Conservation (phyloP, 2,113 vertebrate genomes). For the Thamnaconus septentrionalis region DNA sequence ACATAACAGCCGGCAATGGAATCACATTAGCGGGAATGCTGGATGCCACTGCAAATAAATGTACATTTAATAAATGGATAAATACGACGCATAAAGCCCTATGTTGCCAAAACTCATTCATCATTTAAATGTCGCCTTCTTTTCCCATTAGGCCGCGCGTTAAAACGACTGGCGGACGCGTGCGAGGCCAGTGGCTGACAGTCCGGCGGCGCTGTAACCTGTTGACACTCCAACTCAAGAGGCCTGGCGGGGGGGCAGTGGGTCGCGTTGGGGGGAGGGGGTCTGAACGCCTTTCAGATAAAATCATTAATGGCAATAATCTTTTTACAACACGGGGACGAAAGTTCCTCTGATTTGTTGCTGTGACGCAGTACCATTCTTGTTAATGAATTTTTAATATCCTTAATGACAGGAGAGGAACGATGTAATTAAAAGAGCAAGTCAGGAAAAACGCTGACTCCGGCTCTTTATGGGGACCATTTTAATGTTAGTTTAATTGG, state of each 20-base stretch:
- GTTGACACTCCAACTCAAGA: constrained; percentile 64
- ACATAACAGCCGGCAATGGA: constrained; percentile 76
- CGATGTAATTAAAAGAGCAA: constrained; percentile 99
- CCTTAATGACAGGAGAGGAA: constrained; percentile 99
- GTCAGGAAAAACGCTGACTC: constrained; percentile 99
- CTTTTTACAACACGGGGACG: constrained; percentile 84
- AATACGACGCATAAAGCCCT: constrained; percentile 70
- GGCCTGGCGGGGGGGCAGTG: constrained; percentile 18
- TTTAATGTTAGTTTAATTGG: constrained; percentile 99
- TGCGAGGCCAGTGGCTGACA: constrained; percentile 54
- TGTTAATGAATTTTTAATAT: constrained; percentile 99
- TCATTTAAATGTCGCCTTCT: constrained; percentile 67
- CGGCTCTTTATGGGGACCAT: constrained; percentile 99
- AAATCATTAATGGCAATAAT: constrained; percentile 74
- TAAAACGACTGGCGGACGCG: constrained; percentile 63
- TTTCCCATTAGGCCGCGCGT: constrained; percentile 65
- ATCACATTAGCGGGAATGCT: constrained; percentile 73
- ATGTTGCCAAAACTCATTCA: constrained; percentile 65
- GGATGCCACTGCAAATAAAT: constrained; percentile 73
- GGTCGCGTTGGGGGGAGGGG: not conserved
- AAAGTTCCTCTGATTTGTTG: constrained; percentile 95
- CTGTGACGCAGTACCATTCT: constrained; percentile 89
- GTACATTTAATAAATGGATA: constrained; percentile 77
- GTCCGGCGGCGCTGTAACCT: constrained; percentile 58
- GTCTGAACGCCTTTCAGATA: constrained; percentile 58